Evolutionary conservation across 2,113 vertebrate species (phyloP).

Genomic region (Cephalopholis sonnerati): DNA sequence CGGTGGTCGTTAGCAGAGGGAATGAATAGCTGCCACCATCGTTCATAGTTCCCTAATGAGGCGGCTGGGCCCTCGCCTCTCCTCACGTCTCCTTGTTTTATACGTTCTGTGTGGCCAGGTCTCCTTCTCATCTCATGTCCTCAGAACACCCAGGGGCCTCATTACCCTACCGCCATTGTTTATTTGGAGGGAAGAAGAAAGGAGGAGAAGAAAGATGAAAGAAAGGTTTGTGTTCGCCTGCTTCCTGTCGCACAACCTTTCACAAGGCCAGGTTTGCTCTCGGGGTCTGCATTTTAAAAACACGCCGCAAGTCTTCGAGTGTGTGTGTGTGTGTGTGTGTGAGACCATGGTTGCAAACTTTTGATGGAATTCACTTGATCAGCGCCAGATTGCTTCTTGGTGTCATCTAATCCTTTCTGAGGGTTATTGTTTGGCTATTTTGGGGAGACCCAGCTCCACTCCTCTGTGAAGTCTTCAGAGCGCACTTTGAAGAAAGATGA

Average conservation of each 20-base stretch:
- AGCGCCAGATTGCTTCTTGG: conserved; percentile 64
- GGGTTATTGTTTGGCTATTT: conserved; percentile 73
- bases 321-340: conserved; percentile 10
- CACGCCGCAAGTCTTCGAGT: not conserved
- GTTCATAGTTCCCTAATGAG: conserved; percentile 79
- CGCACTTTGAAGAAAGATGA: conserved; percentile 62
- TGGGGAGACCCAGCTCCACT: conserved; percentile 51
- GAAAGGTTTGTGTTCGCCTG: conserved; percentile 71
- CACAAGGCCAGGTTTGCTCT: conserved; percentile 56
- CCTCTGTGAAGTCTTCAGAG: conserved; percentile 33
- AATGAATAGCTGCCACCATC: conserved; percentile 73
- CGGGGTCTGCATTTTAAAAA: conserved; percentile 41
- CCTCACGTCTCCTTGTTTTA: conserved; percentile 65
- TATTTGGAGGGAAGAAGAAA: conserved; percentile 72
- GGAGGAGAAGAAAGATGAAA: conserved; percentile 68
- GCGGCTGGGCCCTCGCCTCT: conserved; percentile 59
- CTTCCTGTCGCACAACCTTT: conserved; percentile 66
- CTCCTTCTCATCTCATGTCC: conserved; percentile 76
- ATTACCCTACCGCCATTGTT: conserved; percentile 78
- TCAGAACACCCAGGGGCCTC: conserved; percentile 77
- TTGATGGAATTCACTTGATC: conserved; percentile 71
- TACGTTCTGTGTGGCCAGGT: conserved; percentile 73
- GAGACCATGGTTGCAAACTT: conserved; percentile 13
- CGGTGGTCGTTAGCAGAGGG: conserved; percentile 66
- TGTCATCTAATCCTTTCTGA: conserved; percentile 73